Percentiles rank a stretch among this genome's conserved stretches.
Conservation (phyloP, 2,888 invertebrate genomes). For the Pasiphila rectangulata region DNA sequence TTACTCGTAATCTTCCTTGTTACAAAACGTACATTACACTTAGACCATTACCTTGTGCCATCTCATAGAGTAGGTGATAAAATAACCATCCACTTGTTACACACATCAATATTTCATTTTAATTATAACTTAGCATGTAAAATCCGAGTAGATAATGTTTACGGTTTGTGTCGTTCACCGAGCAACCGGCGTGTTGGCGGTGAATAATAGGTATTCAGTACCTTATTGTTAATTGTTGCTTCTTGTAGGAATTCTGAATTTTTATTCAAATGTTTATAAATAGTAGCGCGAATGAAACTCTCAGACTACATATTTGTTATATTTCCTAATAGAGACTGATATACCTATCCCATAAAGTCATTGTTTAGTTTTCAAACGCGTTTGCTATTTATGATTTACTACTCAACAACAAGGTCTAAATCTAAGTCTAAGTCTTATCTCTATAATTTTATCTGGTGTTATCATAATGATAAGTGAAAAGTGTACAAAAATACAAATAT, state of each 20-base stretch:
- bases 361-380: slow-evolving; percentile 1
- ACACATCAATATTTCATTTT: too few species aligned
- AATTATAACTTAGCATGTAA: too few species aligned
- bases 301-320: too few species aligned
- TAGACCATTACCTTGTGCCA: too few species aligned
- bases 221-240: slow-evolving; percentile 1
- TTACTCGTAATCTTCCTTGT: too few species aligned
- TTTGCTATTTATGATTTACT: slow-evolving; percentile 5
- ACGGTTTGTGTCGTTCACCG: too few species aligned
- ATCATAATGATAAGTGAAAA: slow-evolving; percentile 75
- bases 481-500: slow-evolving; percentile 74
- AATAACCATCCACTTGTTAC: too few species aligned
- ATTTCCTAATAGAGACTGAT: background rate
- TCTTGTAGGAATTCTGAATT: slow-evolving; percentile 1
- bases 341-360: background rate
- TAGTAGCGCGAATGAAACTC: slow-evolving; percentile 3
- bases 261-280: slow-evolving; percentile 7
- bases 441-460: slow-evolving; percentile 76
- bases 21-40: too few species aligned
- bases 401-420: slow-evolving; percentile 41
- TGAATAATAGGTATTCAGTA: background rate
- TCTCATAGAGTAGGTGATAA: too few species aligned
- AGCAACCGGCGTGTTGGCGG: too few species aligned
- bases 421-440: slow-evolving; percentile 73
- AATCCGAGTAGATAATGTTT: too few species aligned